Percentiles rank a stretch among this genome's conserved stretches.
Conservation (phyloP, 1,140 invertebrate genomes). For the Macrocentrus cingulum region DNA sequence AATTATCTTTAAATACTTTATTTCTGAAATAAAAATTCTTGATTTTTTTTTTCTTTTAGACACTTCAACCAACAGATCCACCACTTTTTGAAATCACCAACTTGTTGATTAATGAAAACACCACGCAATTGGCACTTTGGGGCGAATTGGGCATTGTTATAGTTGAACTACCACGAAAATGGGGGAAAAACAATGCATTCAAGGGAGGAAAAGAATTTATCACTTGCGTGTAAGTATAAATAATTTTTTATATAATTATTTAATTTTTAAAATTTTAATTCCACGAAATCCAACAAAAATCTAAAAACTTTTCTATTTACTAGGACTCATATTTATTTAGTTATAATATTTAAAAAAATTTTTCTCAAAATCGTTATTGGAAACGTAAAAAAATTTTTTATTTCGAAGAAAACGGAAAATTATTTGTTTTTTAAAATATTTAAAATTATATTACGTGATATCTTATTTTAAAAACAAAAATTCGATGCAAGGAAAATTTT, state of each 20-base stretch:
- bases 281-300: neutral
- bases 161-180: constrained; percentile 55
- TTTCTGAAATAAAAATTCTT: neutral
- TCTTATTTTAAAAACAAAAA: too few species aligned
- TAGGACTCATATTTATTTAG: too few species aligned
- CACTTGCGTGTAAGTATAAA: constrained; percentile 49
- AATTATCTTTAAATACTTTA: too few species aligned
- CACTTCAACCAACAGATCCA: constrained; percentile 50
- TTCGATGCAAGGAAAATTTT: too few species aligned
- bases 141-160: constrained; percentile 53
- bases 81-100: constrained; percentile 57
- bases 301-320: too few species aligned
- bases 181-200: constrained; percentile 53
- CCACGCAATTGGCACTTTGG: constrained; percentile 51
- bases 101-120: constrained; percentile 55
- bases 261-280: constrained; percentile 25
- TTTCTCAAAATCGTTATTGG: too few species aligned
- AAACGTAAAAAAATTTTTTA: too few species aligned
- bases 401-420: too few species aligned
- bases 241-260: constrained; percentile 25
- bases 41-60: constrained; percentile 40
- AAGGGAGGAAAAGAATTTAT: constrained; percentile 49
- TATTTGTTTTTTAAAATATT: too few species aligned
- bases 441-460: too few species aligned
- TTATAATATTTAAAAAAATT: too few species aligned